Evolutionary conservation across 1,140 invertebrate genomes (phyloP).

Genomic region (Adelges cooleyi): DNA sequence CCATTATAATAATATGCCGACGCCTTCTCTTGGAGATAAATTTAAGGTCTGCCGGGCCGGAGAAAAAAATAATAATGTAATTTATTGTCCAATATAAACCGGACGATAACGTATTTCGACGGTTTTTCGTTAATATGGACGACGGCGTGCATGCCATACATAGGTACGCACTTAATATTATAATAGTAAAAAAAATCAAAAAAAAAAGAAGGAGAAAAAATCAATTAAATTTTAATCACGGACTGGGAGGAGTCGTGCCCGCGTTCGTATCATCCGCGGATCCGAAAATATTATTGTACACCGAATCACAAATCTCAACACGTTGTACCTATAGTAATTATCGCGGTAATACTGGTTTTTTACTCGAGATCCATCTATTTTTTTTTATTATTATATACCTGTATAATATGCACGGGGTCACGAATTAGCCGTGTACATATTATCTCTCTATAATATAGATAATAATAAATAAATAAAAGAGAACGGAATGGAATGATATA

Average conservation of each 20-base stretch:
- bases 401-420: too few relatives aligned
- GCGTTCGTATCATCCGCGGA: conserved; percentile 12
- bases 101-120: conserved; percentile 17
- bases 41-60: too few relatives aligned
- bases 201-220: conserved; percentile 1
- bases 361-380: neutral
- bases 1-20: too few relatives aligned
- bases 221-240: conserved; percentile 27
- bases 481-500: conserved; percentile 27
- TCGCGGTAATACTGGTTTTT: conserved; percentile 17
- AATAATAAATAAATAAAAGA: conserved; percentile 12
- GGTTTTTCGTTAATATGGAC: conserved; percentile 7
- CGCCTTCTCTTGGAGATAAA: too few relatives aligned
- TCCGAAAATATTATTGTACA: conserved; percentile 19
- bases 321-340: conserved; percentile 14
- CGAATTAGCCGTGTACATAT: too few relatives aligned
- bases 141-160: too few relatives aligned
- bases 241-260: conserved; percentile 3
- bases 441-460: too few relatives aligned
- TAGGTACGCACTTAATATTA: neutral
- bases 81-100: conserved; percentile 18
- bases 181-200: neutral
- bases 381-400: too few relatives aligned
- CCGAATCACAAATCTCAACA: conserved; percentile 23
- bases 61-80: neutral